Percentiles rank a stretch among this genome's conserved stretches.
Conservation (phyloP, 2,888 invertebrate genomes). For the Ectropis crepuscularia region DNA sequence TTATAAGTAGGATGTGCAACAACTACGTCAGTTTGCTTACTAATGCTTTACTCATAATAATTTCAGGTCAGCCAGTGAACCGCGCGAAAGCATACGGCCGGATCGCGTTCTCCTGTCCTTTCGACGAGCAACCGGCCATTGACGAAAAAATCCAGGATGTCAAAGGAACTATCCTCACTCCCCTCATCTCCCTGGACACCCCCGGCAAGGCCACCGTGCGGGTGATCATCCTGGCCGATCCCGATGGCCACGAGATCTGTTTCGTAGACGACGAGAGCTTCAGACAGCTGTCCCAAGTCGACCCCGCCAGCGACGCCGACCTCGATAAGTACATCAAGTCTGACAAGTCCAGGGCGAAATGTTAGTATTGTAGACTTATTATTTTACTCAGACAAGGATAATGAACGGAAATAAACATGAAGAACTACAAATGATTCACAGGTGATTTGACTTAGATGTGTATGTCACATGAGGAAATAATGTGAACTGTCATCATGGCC, state of each 20-base stretch:
- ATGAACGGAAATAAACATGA: background rate
- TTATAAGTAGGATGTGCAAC: no score
- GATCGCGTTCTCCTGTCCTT: slow-evolving; percentile 96
- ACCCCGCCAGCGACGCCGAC: slow-evolving; percentile 91
- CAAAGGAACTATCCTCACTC: slow-evolving; percentile 92
- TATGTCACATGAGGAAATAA: no score
- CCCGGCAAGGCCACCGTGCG: slow-evolving; percentile 98
- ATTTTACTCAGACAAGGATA: slow-evolving; percentile 1
- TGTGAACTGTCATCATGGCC: no score
- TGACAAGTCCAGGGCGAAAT: slow-evolving; percentile 84
- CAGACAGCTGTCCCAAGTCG: slow-evolving; percentile 92
- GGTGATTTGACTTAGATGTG: background rate
- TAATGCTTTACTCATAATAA: background rate
- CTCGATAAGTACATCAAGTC: slow-evolving; percentile 90
- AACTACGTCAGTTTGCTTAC: no score
- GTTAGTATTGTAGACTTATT: slow-evolving; percentile 7
- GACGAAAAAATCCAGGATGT: slow-evolving; percentile 89
- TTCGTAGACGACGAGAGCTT: slow-evolving; percentile 99
- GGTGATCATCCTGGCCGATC: slow-evolving; percentile 98
- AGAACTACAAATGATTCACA: no score
- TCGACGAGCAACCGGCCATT: slow-evolving; percentile 89
- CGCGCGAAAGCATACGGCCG: slow-evolving; percentile 97
- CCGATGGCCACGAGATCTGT: slow-evolving; percentile 99
- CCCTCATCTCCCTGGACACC: slow-evolving; percentile 96
- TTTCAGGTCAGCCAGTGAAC: slow-evolving; percentile 87